Conservation (phyloP, 2,888 invertebrate species). For the Cephus rjabovi region DNA sequence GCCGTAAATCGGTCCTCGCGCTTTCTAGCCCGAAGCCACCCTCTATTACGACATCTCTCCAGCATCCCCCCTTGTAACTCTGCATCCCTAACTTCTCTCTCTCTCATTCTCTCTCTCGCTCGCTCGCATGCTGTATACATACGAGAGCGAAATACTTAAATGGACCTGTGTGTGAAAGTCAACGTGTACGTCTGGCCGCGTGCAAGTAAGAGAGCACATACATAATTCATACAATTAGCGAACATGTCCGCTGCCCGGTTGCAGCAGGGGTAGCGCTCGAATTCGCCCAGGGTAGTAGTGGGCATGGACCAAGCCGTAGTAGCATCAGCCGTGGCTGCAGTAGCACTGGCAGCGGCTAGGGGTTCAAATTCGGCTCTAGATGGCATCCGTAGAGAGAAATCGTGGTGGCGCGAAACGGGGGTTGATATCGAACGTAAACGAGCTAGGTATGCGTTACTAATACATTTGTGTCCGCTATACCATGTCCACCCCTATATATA, state of each 20-base stretch:
- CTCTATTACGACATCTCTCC: constrained; percentile 1
- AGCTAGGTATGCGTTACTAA: background rate
- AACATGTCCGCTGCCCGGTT: constrained; percentile 36
- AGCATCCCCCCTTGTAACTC: constrained; percentile 10
- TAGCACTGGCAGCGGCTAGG: background rate
- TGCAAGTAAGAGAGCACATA: constrained; percentile 48
- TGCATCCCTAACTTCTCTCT: constrained; percentile 17
- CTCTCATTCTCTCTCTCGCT: constrained; percentile 4
- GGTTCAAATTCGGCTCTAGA: background rate
- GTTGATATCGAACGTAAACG: background rate
- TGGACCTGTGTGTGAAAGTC: background rate
- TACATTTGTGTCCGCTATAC: background rate
- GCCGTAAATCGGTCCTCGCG: constrained; percentile 57
- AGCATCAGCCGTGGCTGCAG: background rate
- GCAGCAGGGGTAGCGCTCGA: constrained; percentile 8
- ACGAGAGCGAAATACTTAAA: background rate
- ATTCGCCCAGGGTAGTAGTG: background rate
- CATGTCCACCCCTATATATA: background rate
- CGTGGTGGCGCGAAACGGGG: background rate
- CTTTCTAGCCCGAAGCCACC: constrained; percentile 27
- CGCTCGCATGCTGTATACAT: background rate
- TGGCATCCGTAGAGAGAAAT: background rate
- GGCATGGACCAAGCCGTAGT: background rate
- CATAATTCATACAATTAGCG: constrained; percentile 60
- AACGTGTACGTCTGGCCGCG: constrained; percentile 26